Evolutionary conservation across 2,113 vertebrate species (phyloP).

Genomic region (Neotragus pygmaeus): DNA sequence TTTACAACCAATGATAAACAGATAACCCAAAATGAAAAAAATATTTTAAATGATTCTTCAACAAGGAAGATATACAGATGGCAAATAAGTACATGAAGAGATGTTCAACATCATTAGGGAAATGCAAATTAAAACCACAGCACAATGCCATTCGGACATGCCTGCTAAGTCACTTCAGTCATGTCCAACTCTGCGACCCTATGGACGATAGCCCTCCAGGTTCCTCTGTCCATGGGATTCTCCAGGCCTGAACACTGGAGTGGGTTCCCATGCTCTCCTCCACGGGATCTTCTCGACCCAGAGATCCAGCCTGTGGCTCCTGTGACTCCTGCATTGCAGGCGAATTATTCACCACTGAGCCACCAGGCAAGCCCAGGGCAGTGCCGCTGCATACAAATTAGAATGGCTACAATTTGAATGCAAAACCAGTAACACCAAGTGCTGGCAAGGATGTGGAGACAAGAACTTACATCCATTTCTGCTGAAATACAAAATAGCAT

Average conservation of each 20-base stretch:
- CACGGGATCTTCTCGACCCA: neutral
- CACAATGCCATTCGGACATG: neutral
- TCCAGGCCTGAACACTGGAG: neutral
- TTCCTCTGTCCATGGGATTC: neutral
- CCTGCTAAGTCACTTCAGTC: neutral
- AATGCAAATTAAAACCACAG: neutral
- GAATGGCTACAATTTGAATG: neutral
- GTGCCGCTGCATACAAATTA: too few relatives aligned
- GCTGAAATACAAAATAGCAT: neutral
- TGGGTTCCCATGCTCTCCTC: neutral
- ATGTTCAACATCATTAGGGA: neutral
- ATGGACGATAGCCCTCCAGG: neutral
- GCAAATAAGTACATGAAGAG: neutral
- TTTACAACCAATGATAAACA: neutral
- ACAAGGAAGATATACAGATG: neutral
- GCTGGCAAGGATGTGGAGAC: neutral
- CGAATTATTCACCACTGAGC: neutral
- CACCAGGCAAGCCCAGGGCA: neutral
- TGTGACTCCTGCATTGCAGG: neutral
- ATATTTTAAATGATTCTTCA: neutral
- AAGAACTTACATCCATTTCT: neutral
- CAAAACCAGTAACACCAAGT: neutral
- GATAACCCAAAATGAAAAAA: neutral
- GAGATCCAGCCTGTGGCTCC: neutral
- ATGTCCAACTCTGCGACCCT: accelerated